A percentile compares a stretch with the other conserved stretches of the same genome.
phyloP scores from a whole-genome alignment of 2,113 vertebrate species.

The Caretta caretta region DNA sequence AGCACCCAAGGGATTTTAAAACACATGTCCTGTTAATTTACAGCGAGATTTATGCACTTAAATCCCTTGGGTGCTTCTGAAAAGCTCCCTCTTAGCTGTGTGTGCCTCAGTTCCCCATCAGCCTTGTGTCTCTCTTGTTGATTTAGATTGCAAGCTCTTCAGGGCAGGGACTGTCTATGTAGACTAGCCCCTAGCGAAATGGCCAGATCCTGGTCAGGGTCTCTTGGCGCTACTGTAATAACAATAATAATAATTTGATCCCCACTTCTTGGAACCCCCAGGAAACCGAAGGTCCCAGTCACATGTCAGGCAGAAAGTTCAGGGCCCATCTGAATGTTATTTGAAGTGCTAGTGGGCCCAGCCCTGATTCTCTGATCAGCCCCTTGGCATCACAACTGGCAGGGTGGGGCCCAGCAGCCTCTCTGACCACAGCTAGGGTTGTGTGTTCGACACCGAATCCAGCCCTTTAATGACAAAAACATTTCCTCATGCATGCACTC shows the following conservation, averaged over 20 bases:
- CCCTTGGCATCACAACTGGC: too few species aligned
- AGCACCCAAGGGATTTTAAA: neutral
- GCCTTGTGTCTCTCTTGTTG: neutral
- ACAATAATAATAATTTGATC: neutral
- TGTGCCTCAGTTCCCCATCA: neutral
- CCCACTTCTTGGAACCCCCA: neutral
- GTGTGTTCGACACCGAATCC: too few species aligned
- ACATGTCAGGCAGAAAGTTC: neutral
- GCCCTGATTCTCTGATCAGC: too few species aligned
- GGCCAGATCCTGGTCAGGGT: neutral
- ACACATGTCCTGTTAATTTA: neutral
- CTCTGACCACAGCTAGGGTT: too few species aligned
- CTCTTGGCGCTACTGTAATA: neutral
- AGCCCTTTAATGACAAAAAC: too few species aligned
- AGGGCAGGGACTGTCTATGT: neutral
- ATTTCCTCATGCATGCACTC: too few species aligned
- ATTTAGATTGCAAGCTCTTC: neutral
- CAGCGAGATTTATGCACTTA: rapidly evolving
- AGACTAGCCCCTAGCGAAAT: neutral
- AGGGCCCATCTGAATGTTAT: neutral
- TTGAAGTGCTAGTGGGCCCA: too few species aligned
- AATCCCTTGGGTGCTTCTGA: neutral
- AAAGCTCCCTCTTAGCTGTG: neutral
- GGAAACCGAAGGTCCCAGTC: neutral
- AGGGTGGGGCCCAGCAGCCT: too few species aligned